Evolutionary conservation across 1,140 invertebrate species (phyloP).

Genomic region (Campoletis sonorensis): DNA sequence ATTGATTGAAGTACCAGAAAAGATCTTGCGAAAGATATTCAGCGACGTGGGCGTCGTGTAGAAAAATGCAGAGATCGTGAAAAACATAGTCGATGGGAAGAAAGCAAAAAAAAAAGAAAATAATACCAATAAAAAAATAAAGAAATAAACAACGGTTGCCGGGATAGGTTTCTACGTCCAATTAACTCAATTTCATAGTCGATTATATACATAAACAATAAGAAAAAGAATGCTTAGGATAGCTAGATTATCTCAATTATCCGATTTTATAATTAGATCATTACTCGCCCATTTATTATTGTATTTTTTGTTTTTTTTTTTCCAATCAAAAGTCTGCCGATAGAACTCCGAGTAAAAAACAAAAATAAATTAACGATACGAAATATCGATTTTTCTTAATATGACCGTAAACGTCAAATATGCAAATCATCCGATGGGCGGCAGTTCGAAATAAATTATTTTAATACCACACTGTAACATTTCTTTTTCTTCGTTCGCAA

Average conservation of each 20-base stretch:
- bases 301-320: neutral
- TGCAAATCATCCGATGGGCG: neutral
- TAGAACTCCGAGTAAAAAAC: no score
- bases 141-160: neutral
- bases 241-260: slow-evolving; percentile 4
- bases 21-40: slow-evolving; percentile 19
- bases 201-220: neutral
- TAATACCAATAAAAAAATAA: no score
- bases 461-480: neutral
- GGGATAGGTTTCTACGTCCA: slow-evolving; percentile 14
- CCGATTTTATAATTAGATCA: slow-evolving; percentile 2
- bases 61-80: slow-evolving; percentile 20
- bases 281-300: neutral
- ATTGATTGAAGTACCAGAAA: neutral
- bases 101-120: neutral
- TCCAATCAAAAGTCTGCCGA: neutral
- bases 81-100: neutral
- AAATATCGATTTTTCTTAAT: neutral
- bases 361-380: neutral
- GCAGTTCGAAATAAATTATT: slow-evolving; percentile 19
- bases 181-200: slow-evolving; percentile 27
- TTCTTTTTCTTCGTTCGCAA: slow-evolving; percentile 23
- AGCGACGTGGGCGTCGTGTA: neutral
- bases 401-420: neutral
- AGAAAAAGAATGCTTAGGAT: neutral